A percentile compares a stretch with the other conserved stretches of the same genome.
Conservation (phyloP, 2,797 vertebrate genomes). For the Periophthalmus magnuspinnatus region DNA sequence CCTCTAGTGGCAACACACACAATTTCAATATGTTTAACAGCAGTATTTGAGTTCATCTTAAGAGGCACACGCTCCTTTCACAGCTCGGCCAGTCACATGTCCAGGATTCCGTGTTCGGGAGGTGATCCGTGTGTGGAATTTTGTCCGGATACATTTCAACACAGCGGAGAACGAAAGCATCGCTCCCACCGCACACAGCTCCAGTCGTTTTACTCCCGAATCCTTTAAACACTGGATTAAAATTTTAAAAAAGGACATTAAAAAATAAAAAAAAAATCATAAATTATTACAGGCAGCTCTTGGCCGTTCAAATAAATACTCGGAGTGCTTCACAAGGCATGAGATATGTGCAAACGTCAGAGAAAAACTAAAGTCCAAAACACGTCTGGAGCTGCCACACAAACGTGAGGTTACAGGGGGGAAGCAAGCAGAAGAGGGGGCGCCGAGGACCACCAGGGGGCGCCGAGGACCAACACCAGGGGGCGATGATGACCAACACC, state of each 20-base stretch:
- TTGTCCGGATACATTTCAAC: slow-evolving; percentile 23
- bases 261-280: too few relatives aligned
- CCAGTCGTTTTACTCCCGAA: background rate
- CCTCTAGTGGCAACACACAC: slow-evolving; percentile 61
- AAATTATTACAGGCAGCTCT: slow-evolving; percentile 25
- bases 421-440: slow-evolving; percentile 22
- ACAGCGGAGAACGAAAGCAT: background rate
- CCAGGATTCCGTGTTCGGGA: slow-evolving; percentile 37
- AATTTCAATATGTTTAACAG: slow-evolving; percentile 26
- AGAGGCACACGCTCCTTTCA: slow-evolving; percentile 36
- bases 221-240: slow-evolving; percentile 16
- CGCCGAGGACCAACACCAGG: slow-evolving; percentile 19
- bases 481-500: slow-evolving; percentile 30
- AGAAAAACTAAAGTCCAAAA: slow-evolving; percentile 33
- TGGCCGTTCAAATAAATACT: slow-evolving; percentile 60
- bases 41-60: slow-evolving; percentile 20
- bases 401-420: slow-evolving; percentile 32
- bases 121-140: slow-evolving; percentile 51
- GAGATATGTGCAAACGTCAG: slow-evolving; percentile 56
- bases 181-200: slow-evolving; percentile 26
- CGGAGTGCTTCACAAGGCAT: slow-evolving; percentile 37
- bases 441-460: slow-evolving; percentile 20
- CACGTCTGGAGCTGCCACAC: slow-evolving; percentile 40
- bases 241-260: slow-evolving; percentile 2
- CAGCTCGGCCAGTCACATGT: slow-evolving; percentile 30